Conservation (phyloP, 2,113 vertebrate species). For the Sylvilagus bachmani region DNA sequence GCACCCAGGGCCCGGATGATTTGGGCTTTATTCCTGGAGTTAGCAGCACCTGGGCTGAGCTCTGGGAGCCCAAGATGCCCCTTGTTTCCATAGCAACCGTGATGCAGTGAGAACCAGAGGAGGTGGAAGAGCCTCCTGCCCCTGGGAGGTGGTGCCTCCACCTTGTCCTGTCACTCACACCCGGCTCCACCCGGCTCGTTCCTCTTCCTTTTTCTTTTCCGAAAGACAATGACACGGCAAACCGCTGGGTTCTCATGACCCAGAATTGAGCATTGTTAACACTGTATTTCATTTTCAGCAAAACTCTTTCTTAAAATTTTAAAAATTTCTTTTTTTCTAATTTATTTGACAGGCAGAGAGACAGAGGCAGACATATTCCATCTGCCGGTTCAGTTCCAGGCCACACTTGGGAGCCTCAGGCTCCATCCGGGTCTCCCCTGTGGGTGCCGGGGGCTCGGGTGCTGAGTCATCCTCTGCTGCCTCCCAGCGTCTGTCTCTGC, state of each 20-base stretch:
- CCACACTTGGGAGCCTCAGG: too few relatives aligned
- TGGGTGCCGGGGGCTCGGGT: too few relatives aligned
- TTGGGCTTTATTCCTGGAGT: conserved; percentile 62
- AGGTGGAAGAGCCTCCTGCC: background rate
- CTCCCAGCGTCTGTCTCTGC: too few relatives aligned
- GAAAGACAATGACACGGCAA: background rate
- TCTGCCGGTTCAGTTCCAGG: too few relatives aligned
- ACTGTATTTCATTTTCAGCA: conserved; percentile 6
- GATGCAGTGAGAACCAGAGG: conserved; percentile 19
- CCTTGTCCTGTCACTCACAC: background rate
- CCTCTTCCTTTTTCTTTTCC: background rate
- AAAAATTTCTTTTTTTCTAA: too few relatives aligned
- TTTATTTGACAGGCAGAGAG: too few relatives aligned
- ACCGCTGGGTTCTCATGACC: background rate
- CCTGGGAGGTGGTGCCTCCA: too few relatives aligned
- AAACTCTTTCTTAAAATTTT: background rate
- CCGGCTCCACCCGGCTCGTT: background rate
- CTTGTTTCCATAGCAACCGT: conserved; percentile 76
- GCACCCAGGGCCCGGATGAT: background rate
- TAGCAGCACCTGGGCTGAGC: conserved; percentile 75
- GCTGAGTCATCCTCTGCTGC: too few relatives aligned
- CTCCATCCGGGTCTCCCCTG: too few relatives aligned
- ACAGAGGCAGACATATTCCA: too few relatives aligned
- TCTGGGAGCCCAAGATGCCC: conserved; percentile 65
- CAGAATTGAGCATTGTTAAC: background rate